Conservation (phyloP, 2,113 vertebrate species). For the Xyrauchen texanus region DNA sequence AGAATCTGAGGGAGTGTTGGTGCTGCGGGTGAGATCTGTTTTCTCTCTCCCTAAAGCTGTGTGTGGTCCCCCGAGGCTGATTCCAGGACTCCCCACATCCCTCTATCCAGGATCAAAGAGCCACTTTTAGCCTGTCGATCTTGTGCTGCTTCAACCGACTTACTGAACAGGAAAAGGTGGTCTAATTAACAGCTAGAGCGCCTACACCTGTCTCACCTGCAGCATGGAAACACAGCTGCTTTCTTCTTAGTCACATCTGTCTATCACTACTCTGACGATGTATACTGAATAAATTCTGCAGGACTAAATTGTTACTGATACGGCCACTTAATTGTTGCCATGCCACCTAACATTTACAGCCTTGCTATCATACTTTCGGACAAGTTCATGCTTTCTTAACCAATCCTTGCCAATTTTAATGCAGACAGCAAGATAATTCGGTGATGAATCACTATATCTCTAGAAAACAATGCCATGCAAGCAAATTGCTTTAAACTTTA, state of each 20-base stretch:
- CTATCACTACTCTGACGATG: neutral
- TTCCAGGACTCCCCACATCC: slow-evolving; percentile 2
- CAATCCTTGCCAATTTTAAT: neutral
- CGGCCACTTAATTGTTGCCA: slow-evolving; percentile 28
- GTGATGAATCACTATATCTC: too few species aligned
- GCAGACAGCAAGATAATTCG: too few species aligned
- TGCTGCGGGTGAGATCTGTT: neutral
- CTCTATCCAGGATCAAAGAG: slow-evolving; percentile 31
- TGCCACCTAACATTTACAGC: neutral
- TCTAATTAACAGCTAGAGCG: slow-evolving; percentile 21
- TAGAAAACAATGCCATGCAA: too few species aligned
- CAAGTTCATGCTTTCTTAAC: neutral
- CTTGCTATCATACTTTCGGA: neutral
- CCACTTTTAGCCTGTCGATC: slow-evolving; percentile 5
- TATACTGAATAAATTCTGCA: slow-evolving; percentile 21
- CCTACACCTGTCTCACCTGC: slow-evolving; percentile 51
- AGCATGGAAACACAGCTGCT: slow-evolving; percentile 47
- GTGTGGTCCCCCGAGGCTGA: slow-evolving; percentile 20
- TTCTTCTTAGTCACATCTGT: neutral
- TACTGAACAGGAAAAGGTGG: neutral
- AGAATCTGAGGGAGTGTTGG: neutral
- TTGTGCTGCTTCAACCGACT: neutral
- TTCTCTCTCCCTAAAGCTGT: neutral
- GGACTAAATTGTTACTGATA: slow-evolving; percentile 23
- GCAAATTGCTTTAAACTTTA: too few species aligned